A percentile compares a stretch with the other conserved stretches of the same genome.
Evolutionary conservation across 2,888 invertebrate species (phyloP).

Genomic region (Hedychridium roseum): DNA sequence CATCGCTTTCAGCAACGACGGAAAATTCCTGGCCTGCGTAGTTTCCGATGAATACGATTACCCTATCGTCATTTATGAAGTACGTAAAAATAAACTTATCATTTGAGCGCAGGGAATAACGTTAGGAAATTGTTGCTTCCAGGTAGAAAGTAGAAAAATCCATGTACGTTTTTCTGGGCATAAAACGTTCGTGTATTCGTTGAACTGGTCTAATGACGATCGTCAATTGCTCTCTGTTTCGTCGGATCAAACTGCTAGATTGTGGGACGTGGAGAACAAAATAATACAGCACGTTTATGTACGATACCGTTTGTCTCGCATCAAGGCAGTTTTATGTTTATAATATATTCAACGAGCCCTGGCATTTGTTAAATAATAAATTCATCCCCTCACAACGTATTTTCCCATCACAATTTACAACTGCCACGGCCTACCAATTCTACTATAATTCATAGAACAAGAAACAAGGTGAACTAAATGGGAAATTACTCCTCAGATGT

Average conservation of each 20-base stretch:
- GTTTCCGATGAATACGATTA: slow-evolving; percentile 65
- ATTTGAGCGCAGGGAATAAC: background rate
- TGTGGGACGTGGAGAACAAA: slow-evolving; percentile 67
- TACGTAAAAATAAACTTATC: slow-evolving; percentile 39
- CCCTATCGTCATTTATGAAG: slow-evolving; percentile 67
- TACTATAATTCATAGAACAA: too few species aligned
- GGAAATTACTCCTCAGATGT: too few species aligned
- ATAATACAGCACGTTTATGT: slow-evolving; percentile 61
- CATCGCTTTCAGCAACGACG: slow-evolving; percentile 66
- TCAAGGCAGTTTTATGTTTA: too few species aligned
- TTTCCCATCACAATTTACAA: too few species aligned
- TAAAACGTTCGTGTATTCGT: slow-evolving; percentile 72
- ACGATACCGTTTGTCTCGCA: too few species aligned
- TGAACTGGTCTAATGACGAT: slow-evolving; percentile 71
- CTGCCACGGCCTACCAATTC: too few species aligned
- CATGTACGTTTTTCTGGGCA: slow-evolving; percentile 67
- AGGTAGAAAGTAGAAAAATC: slow-evolving; percentile 65
- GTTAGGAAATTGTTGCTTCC: slow-evolving; percentile 8
- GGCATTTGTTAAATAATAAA: too few species aligned
- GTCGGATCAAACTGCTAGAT: slow-evolving; percentile 71
- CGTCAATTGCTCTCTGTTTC: slow-evolving; percentile 70
- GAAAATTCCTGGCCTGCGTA: slow-evolving; percentile 67
- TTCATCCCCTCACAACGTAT: too few species aligned
- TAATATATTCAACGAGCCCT: too few species aligned
- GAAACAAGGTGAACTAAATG: too few species aligned